Percentiles rank a stretch among this genome's conserved stretches.
Conservation (phyloP, 2,888 invertebrate species). For the Mythimna vitellina region DNA sequence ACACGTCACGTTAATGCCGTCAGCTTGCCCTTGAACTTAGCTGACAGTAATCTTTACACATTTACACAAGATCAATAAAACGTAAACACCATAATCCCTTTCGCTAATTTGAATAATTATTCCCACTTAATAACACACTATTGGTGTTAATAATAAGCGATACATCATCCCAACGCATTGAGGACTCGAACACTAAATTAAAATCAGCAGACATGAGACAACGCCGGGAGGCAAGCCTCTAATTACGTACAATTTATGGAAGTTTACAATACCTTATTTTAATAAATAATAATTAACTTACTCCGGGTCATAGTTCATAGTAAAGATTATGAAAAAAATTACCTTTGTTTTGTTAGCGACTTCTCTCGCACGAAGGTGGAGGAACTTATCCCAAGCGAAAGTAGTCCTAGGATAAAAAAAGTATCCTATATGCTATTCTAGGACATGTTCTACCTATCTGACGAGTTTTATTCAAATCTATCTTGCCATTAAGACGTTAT, state of each 20-base stretch:
- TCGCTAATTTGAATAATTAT: conserved; percentile 49
- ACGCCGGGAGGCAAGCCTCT: conserved; percentile 51
- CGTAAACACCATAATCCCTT: conserved; percentile 31
- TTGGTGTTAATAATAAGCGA: conserved; percentile 50
- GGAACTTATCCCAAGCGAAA: not conserved
- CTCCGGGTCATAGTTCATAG: conserved; percentile 74
- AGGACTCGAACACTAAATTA: conserved; percentile 54
- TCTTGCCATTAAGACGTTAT: not conserved
- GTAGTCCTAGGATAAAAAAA: not conserved
- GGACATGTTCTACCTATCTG: too few relatives aligned
- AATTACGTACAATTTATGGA: conserved; percentile 61
- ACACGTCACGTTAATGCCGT: too few relatives aligned
- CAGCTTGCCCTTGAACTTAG: too few relatives aligned
- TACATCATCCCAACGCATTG: conserved; percentile 45
- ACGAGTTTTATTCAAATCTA: not conserved
- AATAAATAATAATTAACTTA: conserved; percentile 59
- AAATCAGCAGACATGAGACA: conserved; percentile 58
- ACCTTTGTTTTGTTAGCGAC: conserved; percentile 23
- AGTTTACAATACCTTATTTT: conserved; percentile 52
- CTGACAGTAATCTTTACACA: not conserved
- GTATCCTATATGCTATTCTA: too few relatives aligned
- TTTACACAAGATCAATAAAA: conserved; percentile 1
- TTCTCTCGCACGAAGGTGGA: not conserved
- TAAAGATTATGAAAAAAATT: conserved; percentile 38
- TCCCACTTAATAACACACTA: conserved; percentile 51